These are phyloP conservation scores for Spatulosminthurus flaviceps DNA, from an alignment of 2,888 invertebrate genomes.

Conservation along the genomic window DNA sequence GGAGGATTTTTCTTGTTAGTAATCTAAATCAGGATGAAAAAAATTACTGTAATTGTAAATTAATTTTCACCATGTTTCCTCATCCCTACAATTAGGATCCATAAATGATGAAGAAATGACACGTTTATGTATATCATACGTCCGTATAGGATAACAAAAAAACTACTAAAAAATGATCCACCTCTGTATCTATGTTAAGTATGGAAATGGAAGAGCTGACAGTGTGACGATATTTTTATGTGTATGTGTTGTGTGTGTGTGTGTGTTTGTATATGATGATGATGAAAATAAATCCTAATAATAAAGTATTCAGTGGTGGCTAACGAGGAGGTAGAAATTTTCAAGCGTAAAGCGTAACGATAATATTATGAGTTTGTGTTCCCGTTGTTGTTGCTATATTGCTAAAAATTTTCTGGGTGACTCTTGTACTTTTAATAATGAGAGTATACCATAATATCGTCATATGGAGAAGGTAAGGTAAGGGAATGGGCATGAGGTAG, in stretches of 20 bases:
- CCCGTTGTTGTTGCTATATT: conserved; percentile 18
- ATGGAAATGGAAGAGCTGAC: too few relatives aligned
- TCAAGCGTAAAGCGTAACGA: conserved; percentile 13
- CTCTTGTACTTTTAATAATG: not conserved
- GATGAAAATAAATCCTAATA: not conserved
- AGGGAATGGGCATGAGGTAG: not conserved
- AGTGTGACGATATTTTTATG: too few relatives aligned
- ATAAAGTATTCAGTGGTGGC: not conserved
- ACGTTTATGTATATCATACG: not conserved
- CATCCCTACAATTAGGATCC: conserved; percentile 9
- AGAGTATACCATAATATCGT: too few relatives aligned
- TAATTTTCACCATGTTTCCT: not conserved
- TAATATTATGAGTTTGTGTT: conserved; percentile 13
- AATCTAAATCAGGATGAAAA: conserved; percentile 9
- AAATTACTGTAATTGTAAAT: conserved; percentile 8
- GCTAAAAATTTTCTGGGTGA: conserved; percentile 4
- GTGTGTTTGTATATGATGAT: too few relatives aligned
- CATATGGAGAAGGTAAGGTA: not conserved
- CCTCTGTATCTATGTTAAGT: too few relatives aligned
- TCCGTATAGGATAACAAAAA: too few relatives aligned
- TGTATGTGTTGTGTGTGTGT: too few relatives aligned
- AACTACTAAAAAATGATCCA: too few relatives aligned
- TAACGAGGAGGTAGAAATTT: not conserved
- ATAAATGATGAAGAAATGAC: conserved; percentile 10
- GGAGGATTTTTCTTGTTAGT: not conserved